These are phyloP conservation scores for Patella depressa DNA, from an alignment of 2,888 invertebrate genomes.

Conservation along the genomic window DNA sequence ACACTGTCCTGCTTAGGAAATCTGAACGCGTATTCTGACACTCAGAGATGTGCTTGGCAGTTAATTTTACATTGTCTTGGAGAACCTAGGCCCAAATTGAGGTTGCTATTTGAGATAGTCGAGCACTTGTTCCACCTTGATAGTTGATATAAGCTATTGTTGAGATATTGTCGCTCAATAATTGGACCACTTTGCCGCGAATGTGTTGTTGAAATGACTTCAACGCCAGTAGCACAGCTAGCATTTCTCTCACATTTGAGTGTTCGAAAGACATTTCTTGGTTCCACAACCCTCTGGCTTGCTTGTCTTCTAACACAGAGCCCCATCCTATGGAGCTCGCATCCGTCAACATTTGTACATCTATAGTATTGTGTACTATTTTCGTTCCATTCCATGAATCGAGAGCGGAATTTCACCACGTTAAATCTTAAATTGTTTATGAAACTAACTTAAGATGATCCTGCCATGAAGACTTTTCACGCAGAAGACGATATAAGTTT, in stretches of 20 bases:
- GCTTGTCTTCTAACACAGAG: not conserved
- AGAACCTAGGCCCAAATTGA: not conserved
- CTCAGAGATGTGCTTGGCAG: not conserved
- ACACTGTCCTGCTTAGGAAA: not conserved
- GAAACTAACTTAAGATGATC: slow-evolving; percentile 11
- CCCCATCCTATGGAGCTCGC: slow-evolving; percentile 19
- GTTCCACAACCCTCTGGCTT: slow-evolving; percentile 17
- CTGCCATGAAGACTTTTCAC: slow-evolving; percentile 17
- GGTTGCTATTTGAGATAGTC: not conserved
- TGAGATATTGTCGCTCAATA: slow-evolving; percentile 14
- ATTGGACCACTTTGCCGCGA: slow-evolving; percentile 9
- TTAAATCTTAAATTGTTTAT: slow-evolving; percentile 12
- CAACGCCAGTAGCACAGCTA: slow-evolving; percentile 14
- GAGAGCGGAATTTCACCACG: slow-evolving; percentile 18
- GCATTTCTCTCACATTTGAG: not conserved
- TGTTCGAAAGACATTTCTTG: not conserved
- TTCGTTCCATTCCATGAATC: slow-evolving; percentile 19
- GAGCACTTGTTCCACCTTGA: not conserved
- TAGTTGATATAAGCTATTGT: slow-evolving; percentile 6
- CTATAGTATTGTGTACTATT: not conserved
- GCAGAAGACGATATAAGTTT: slow-evolving; percentile 19
- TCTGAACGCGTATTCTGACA: not conserved
- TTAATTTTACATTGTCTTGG: not conserved
- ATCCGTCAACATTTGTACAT: slow-evolving; percentile 17
- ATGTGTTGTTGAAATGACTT: not conserved